Conservation (phyloP, 2,888 invertebrate genomes). For the Campopleginae sp. region DNA sequence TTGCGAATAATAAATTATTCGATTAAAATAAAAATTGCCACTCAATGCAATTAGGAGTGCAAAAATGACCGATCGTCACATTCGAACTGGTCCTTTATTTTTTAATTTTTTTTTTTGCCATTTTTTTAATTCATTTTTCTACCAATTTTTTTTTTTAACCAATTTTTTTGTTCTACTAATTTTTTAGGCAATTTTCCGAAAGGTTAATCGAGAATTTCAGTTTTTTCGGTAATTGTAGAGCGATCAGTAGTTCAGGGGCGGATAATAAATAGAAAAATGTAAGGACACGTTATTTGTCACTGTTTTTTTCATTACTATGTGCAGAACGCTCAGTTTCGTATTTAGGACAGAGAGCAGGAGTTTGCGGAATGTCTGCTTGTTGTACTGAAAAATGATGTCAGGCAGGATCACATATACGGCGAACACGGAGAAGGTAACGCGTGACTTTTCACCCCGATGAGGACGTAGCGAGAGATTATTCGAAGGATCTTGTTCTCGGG, state of each 20-base stretch:
- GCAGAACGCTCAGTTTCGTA: conserved; percentile 20
- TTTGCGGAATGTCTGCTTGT: neutral
- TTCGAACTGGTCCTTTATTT: no score
- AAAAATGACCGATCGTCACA: no score
- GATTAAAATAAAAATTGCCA: no score
- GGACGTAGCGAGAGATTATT: conserved; percentile 42
- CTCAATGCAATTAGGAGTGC: no score
- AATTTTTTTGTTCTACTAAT: no score
- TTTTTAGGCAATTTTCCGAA: neutral
- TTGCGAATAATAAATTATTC: no score
- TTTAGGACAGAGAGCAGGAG: conserved; percentile 5
- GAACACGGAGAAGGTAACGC: conserved; percentile 30
- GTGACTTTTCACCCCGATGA: conserved; percentile 53
- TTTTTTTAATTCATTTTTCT: no score
- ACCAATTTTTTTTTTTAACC: no score
- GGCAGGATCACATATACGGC: conserved; percentile 3
- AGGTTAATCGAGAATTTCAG: neutral
- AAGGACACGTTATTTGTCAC: neutral
- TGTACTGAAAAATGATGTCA: conserved; percentile 28
- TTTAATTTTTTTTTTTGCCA: no score
- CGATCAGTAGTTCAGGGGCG: neutral
- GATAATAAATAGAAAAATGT: neutral
- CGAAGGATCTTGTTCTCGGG: conserved; percentile 52
- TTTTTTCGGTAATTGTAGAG: neutral
- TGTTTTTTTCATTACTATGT: neutral